Conservation (phyloP, 1,140 invertebrate species). For the Zaprionus nigranus region DNA sequence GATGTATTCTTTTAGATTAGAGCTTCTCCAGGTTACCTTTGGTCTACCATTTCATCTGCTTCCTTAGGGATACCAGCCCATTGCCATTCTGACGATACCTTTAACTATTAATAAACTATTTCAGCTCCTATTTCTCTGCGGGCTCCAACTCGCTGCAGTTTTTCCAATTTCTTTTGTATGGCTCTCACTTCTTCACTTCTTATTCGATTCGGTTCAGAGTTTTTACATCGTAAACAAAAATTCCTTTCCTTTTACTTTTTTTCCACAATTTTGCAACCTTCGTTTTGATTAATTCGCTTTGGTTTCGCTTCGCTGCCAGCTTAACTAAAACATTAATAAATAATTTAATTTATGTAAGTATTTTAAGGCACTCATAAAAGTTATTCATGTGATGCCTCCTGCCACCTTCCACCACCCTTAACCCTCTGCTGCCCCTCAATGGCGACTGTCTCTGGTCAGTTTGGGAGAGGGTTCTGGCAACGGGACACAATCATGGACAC, state of each 20-base stretch:
- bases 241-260: neutral
- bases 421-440: neutral
- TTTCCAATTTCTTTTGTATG: neutral
- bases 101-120: neutral
- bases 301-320: slow-evolving; percentile 13
- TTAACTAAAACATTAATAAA: slow-evolving; percentile 57
- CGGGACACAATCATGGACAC: slow-evolving; percentile 34
- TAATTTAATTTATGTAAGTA: slow-evolving; percentile 67
- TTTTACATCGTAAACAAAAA: slow-evolving; percentile 1
- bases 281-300: slow-evolving; percentile 38
- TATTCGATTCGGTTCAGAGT: neutral
- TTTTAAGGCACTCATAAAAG: slow-evolving; percentile 66
- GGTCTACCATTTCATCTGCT: no score
- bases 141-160: neutral
- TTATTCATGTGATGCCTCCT: slow-evolving; percentile 59
- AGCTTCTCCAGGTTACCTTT: no score
- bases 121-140: neutral
- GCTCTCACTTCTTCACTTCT: neutral
- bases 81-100: no score
- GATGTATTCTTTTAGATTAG: no score
- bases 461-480: slow-evolving; percentile 21
- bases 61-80: no score
- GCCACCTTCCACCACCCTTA: neutral
- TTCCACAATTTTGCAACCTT: neutral
- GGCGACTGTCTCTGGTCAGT: slow-evolving; percentile 15